Evolutionary conservation across 2,113 vertebrate genomes (phyloP).

Genomic region (Paedocypris sp.): DNA sequence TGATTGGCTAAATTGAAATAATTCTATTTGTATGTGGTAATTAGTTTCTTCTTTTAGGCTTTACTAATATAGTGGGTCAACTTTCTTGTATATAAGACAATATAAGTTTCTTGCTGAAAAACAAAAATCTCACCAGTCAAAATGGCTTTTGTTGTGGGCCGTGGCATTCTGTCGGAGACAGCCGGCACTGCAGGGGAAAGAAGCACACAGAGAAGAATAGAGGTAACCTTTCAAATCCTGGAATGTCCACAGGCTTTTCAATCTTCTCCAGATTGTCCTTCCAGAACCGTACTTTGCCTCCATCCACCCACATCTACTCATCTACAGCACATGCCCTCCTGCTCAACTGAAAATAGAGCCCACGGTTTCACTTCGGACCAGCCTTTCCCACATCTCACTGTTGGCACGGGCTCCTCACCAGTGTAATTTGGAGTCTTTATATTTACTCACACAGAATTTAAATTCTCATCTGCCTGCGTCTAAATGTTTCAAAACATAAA

Average conservation of each 20-base stretch:
- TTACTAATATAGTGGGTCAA: too few relatives aligned
- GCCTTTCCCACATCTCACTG: not conserved
- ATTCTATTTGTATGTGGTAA: too few relatives aligned
- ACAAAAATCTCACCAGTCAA: conserved; percentile 76
- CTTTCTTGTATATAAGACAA: too few relatives aligned
- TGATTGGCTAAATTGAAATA: too few relatives aligned
- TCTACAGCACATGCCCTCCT: not conserved
- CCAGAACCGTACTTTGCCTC: not conserved
- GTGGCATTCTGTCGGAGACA: conserved; percentile 66
- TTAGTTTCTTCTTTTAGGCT: too few relatives aligned
- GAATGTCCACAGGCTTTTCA: not conserved
- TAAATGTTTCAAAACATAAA: too few relatives aligned
- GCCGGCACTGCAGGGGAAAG: conserved; percentile 45
- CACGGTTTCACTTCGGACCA: not conserved
- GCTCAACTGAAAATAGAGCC: not conserved
- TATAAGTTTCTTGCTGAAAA: too few relatives aligned
- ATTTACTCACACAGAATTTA: too few relatives aligned
- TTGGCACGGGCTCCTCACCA: not conserved
- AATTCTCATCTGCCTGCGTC: too few relatives aligned
- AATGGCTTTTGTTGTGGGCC: conserved; percentile 55
- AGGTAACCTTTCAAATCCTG: not conserved
- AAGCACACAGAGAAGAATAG: conserved; percentile 12
- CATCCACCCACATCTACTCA: not conserved
- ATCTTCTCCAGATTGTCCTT: not conserved
- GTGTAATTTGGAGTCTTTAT: too few relatives aligned